These are phyloP conservation scores for Xenopus petersii DNA, from an alignment of 2,797 vertebrate species.

Conservation along the genomic window DNA sequence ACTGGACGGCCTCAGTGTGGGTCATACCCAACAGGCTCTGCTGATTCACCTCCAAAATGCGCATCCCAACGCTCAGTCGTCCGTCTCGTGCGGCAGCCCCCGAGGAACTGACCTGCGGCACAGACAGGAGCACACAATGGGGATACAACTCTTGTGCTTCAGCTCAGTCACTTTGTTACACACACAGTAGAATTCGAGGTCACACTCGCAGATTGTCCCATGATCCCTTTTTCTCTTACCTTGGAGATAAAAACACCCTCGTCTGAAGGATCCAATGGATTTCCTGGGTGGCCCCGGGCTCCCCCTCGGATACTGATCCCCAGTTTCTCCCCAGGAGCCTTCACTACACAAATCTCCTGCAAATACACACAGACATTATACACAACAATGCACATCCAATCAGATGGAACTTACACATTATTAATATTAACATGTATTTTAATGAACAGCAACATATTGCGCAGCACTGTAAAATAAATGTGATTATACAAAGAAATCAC, in stretches of 20 bases:
- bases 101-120: conserved; percentile 83
- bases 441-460: too few species aligned
- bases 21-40: conserved; percentile 96
- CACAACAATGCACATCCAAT: too few species aligned
- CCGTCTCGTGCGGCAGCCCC: conserved; percentile 87
- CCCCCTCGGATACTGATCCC: conserved; percentile 96
- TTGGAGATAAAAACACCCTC: conserved; percentile 98
- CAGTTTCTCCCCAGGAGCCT: conserved; percentile 89
- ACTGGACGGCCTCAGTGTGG: conserved; percentile 86
- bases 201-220: too few species aligned
- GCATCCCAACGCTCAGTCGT: conserved; percentile 81
- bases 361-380: conserved; percentile 1
- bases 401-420: too few species aligned
- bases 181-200: too few species aligned
- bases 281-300: conserved; percentile 92
- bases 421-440: too few species aligned
- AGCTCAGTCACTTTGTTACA: too few species aligned
- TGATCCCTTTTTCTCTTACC: conserved; percentile 62
- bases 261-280: conserved; percentile 89
- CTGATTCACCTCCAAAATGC: conserved; percentile 95
- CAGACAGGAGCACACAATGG: not conserved
- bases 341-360: conserved; percentile 88
- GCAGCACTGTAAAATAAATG: too few species aligned
- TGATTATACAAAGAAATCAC: too few species aligned
- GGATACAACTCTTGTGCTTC: too few species aligned